Base-by-base conservation (phyloP, 2,888 invertebrate genomes). In the Conistra vaccinii region DNA sequence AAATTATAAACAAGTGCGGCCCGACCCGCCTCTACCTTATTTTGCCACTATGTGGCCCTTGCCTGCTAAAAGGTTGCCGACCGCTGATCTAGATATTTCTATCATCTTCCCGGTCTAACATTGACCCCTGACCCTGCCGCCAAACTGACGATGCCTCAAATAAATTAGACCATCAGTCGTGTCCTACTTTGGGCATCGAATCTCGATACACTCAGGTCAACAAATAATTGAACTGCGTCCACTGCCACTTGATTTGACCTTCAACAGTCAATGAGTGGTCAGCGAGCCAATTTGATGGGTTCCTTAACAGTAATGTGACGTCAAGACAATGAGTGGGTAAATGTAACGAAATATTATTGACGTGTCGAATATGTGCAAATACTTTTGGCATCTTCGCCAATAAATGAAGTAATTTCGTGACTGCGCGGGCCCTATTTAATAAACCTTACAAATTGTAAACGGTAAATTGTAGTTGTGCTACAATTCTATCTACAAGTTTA, bases 121-220 rank as follows among this genome's bases (percentile, higher is more conserved):
- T 89, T 91, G 87, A 89, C 88, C 86, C 66, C 65, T 51, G 72
- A 76, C 81, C 73, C 85, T 69, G 73, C 45, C 76, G 72, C 85
- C 81, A 89, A 78, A 79, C 67, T 69, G 60, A 61, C 74, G 42
- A 78, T 79, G 76, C 84, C 72, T 82, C 76, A 89, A 87, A 91
- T 90, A 89, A 89, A 91, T 91, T 90, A 89, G 91, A 69, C 85
- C 85, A 88, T 86, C 88, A 89, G 81, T 86, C 83, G 69, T 84
- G 90, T 71, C 89, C 91, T 85, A 92, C 85, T 88, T 90, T 69
- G 62, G 65, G 77, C 90, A 94, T 94, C 90, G 90, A 91, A 93
- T 93, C 92, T 90, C 94, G 91, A 94, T 94, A 91, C 78, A 73
- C n/a, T n/a, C 65, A 87, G 94, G 95, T 94, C 93, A 95, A 94